Evolutionary conservation across 2,797 vertebrate genomes (phyloP), one percentile per base, ranked within the genome.

Genomic region (Catostomus latipinnis): DNA sequence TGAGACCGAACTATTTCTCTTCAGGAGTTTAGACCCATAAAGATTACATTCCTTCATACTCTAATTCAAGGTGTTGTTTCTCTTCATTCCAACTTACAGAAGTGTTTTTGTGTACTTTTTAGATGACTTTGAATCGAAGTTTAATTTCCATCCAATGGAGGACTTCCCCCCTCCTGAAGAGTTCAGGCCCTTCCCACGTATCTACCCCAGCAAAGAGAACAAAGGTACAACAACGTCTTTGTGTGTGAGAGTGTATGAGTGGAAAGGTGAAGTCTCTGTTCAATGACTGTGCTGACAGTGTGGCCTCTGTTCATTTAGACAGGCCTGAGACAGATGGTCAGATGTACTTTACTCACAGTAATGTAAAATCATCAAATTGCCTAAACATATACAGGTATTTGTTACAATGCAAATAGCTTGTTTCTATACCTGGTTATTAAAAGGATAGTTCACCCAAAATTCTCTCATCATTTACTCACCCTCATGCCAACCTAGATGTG

Each of bases 41-140:
- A 34, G 2, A 34, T 34, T 34, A 34, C 2, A 4, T 34, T 34
- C 34, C 34, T 34, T 34, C 34, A 34, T 34, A 34, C 34, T 34
- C 34, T 4, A 34, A 34, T 7, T 58, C 56, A 58, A 8, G 14
- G 2, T 54, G 6, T 22, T 0, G 52, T 61, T 67, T 58, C 46
- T 50, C 4, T 16, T 10, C 18, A 7, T 9, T 50, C 3, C 7
- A 1, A 62, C 7, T 70, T 11, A 63, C 43, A 68, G 48, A 74
- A 45, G 46, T 76, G 2, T 81, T 22, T 66, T 69, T 52, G 58
- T 54, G 54, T 14, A 13, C 50, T 22, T 86, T 86, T 83, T 87
- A 95, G 98, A 99, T 90, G 97, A 99, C 89, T 99, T 99, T 83
- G 98, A 99, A 87, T 98, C 97, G 1, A 99, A 99, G 91, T 99